A percentile compares a stretch with the other conserved stretches of the same genome.
Conservation (phyloP, 92 coral and sea anemone species). For the Palythoa grandis region DNA sequence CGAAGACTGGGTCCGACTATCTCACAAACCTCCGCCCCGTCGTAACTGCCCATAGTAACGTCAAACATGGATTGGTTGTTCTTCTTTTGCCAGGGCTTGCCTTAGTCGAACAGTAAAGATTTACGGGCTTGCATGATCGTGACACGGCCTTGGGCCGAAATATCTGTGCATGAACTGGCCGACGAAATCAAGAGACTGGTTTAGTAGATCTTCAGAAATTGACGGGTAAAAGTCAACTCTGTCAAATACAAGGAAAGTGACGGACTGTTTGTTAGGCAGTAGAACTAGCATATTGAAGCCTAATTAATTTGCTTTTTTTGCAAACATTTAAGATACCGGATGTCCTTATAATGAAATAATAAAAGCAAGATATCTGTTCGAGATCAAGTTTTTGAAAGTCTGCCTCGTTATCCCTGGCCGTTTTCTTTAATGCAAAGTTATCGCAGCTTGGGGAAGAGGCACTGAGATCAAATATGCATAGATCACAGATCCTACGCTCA, state of each 20-base stretch:
- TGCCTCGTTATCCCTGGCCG: too few species aligned
- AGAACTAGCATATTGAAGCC: too few species aligned
- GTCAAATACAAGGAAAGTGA: not conserved
- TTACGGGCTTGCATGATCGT: not conserved
- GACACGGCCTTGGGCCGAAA: not conserved
- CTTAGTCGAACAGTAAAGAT: not conserved
- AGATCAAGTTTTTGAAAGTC: too few species aligned
- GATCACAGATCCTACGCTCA: too few species aligned
- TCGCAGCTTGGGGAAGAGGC: too few species aligned
- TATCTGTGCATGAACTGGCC: not conserved
- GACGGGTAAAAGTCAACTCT: not conserved
- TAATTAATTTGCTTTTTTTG: too few species aligned
- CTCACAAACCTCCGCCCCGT: not conserved
- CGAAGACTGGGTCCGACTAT: not conserved
- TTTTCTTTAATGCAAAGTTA: too few species aligned
- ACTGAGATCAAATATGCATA: too few species aligned
- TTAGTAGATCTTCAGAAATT: not conserved
- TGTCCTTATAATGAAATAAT: too few species aligned
- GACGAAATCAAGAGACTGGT: too few species aligned
- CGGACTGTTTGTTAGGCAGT: not conserved
- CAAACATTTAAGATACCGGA: too few species aligned
- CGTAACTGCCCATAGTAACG: not conserved
- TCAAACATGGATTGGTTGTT: slow-evolving; percentile 2
- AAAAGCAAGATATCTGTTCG: too few species aligned
- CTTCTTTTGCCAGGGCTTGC: not conserved